phyloP scores from a whole-genome alignment of 2,888 invertebrate species.

The Pherbina coryleti region DNA sequence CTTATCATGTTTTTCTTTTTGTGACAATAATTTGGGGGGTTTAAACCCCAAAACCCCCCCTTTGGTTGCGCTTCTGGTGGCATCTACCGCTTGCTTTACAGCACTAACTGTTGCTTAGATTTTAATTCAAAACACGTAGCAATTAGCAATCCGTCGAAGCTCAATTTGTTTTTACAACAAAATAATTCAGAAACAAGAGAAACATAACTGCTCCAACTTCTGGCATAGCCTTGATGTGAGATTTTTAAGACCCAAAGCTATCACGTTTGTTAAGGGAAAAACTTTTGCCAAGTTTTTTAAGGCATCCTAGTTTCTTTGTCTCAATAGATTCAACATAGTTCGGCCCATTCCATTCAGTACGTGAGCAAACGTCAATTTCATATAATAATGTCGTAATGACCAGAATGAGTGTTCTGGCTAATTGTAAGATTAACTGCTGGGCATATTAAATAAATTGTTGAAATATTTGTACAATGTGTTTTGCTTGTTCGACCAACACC shows the following conservation, averaged over 20 bases:
- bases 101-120: not conserved
- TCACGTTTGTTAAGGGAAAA: slow-evolving; percentile 11
- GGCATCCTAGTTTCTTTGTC: not conserved
- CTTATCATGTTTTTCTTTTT: too few species aligned
- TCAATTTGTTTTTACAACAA: slow-evolving; percentile 7
- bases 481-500: too few species aligned
- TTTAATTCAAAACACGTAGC: slow-evolving; percentile 30
- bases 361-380: not conserved
- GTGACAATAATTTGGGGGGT: too few species aligned
- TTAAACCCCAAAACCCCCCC: too few species aligned
- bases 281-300: not conserved
- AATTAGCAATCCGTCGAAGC: slow-evolving; percentile 20
- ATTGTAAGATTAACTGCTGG: too few species aligned
- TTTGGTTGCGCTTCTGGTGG: too few species aligned
- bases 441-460: too few species aligned
- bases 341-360: not conserved
- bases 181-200: not conserved
- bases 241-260: not conserved
- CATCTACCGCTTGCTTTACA: not conserved
- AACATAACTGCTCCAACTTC: not conserved
- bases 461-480: too few species aligned
- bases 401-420: too few species aligned
- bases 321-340: not conserved
- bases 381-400: too few species aligned
- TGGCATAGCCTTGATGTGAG: not conserved